Evolutionary conservation across 1,140 invertebrate genomes (phyloP).

Genomic region (Cepaea nemoralis): DNA sequence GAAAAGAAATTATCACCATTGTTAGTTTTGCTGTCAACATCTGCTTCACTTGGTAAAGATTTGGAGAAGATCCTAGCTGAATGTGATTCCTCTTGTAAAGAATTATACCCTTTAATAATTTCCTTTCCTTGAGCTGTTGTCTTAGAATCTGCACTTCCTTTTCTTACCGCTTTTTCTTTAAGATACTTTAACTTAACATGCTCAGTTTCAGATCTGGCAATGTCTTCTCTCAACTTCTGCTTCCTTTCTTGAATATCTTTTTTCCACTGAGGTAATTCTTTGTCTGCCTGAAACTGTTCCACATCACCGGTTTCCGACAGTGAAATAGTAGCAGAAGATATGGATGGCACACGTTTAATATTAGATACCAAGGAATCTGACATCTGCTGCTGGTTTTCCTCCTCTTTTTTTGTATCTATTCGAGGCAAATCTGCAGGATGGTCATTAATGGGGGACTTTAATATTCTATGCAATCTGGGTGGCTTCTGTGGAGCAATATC

Average conservation of each 20-base stretch:
- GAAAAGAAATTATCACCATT: neutral
- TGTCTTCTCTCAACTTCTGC: conserved; percentile 36
- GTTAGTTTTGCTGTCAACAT: neutral
- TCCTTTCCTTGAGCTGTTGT: neutral
- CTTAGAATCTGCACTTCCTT: neutral
- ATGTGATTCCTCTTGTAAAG: neutral
- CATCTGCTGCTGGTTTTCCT: neutral
- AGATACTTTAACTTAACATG: neutral
- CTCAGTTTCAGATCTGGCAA: conserved; percentile 9
- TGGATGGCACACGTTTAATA: neutral
- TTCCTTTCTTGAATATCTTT: conserved; percentile 46
- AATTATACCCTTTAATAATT: neutral
- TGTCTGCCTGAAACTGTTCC: neutral
- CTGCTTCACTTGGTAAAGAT: neutral
- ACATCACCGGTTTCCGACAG: neutral
- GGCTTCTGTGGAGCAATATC: conserved; percentile 5
- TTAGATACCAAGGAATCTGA: neutral
- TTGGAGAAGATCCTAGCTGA: neutral
- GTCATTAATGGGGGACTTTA: neutral
- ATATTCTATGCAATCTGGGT: neutral
- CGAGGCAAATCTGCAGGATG: neutral
- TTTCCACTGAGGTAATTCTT: conserved; percentile 52
- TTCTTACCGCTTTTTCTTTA: neutral
- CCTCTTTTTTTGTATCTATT: neutral
- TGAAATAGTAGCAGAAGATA: neutral